Evolutionary conservation across 2,888 invertebrate species (phyloP), one percentile per base, ranked within the genome.

Genomic region (Tenodera sinensis): DNA sequence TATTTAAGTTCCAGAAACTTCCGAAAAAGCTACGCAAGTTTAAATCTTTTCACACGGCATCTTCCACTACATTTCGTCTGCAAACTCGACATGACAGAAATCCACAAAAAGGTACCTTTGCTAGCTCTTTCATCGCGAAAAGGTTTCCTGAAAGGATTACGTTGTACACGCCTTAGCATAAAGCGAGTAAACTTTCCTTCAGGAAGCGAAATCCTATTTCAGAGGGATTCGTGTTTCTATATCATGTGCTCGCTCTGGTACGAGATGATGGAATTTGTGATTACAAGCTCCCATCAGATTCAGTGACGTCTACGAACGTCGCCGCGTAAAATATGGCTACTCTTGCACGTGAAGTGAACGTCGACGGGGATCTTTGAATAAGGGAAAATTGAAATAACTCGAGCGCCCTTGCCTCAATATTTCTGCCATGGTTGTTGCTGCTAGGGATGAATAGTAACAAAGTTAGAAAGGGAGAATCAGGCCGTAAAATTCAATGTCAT

Each of bases 371-470:
- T 34, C 6, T 42, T 42, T 42, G 42, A 12, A 42, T 42, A 12
- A 71, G 85, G 28, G 28, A 27, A 85, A 85, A 84, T 7, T 91
- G 91, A 91, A 25, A 71, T 30, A 4, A 34, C 34, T 54, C 42
- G 42, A 42, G 28, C 54, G 14, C n/a, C 30, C 2, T 83, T 84
- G n/a, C 1, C 15, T 0, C 8, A 42, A 1, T 1, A 12, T 42
- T 42, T 12, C 42, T 42, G 42, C 6, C 42, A 42, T 12, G 3
- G 4, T 42, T 42, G 9, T 12, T 42, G 12, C 12, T 42, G 42
- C 42, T 42, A 1, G 12, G 12, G 12, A 12, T 42, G 42, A 42
- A 42, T 42, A 42, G 12, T 42, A 42, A 34, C 8, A 34, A 30
- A 3, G 30, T 30, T 30, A 4, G 30, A 30, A 30, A 30, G 30